Base-by-base conservation (phyloP, 1,140 invertebrate genomes). In the Pollicipes pollicipes region DNA sequence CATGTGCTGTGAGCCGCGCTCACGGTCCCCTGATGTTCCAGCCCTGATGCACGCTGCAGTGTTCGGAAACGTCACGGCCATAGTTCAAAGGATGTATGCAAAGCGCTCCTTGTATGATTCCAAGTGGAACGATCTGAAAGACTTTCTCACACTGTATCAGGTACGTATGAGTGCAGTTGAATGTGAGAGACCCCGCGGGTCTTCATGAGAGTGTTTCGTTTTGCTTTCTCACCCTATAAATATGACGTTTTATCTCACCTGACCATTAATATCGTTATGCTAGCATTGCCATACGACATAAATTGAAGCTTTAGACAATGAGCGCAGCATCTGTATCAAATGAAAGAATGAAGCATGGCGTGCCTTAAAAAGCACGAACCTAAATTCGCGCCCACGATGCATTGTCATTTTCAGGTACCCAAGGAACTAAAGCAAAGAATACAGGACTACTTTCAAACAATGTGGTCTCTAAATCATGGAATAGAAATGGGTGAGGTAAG, bases 51-150 rank as follows among this genome's bases (percentile, higher is more conserved):
- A 98, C 79, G 97, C 97, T 24, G 94, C 96, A 45, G 95, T 99
- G 21, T 99, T 99, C 79, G 97, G 97, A 77, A 98, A 98, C 81
- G 95, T 98, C 68, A 98, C 95, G 4, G 95, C 96, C n/a, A 98
- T 99, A 76, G 98, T 98, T 79, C 93, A 98, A 80, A 83, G 96
- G 73, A 92, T 99, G 87, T 99, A 98, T 78, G 94, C 93, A n/a
- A 86, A 95, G 32, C 86, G 93, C 35, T 97, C 95, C 16, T 86
- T 96, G 73, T 98, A 97, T 78, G 95, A 98, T 78, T 95, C 91
- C 73, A 97, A 97, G 83, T 93, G 94, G 86, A 83, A 93, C 68
- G 92, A 97, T 80, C 83, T 98, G 28, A 97, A 98, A 82, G 96
- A 98, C 80, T 99, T 99, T 80, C 87, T 98, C 68, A 88, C 90